Evolutionary conservation across 2,797 vertebrate species (phyloP).

Genomic region (Arrhamphus sclerolepis): DNA sequence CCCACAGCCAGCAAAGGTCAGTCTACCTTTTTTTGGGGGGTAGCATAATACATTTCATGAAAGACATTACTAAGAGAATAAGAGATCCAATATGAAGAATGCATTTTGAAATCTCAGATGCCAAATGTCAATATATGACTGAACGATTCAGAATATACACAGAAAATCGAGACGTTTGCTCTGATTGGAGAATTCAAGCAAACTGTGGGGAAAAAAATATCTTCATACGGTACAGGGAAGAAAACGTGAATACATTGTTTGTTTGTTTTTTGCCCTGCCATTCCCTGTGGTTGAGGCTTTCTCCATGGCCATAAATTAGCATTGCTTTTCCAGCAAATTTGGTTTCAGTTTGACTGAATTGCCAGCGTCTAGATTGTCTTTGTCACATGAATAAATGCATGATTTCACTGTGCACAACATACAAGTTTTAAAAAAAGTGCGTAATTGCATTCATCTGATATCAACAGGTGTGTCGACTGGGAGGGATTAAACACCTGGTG

Average conservation of each 20-base stretch:
- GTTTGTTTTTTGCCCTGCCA: constrained; percentile 11
- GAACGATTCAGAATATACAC: constrained; percentile 10
- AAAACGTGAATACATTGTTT: constrained; percentile 35
- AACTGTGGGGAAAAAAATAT: no score
- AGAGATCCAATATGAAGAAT: constrained; percentile 19
- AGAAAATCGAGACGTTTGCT: constrained; percentile 11
- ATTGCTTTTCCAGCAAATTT: constrained; percentile 42
- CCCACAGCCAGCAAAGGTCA: not conserved
- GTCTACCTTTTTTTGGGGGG: not conserved
- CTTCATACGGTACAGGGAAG: constrained; percentile 8
- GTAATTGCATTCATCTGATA: not conserved
- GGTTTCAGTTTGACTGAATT: constrained; percentile 39
- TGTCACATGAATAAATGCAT: constrained; percentile 49
- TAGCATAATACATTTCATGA: not conserved
- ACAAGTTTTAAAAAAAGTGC: not conserved
- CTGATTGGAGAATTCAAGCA: not conserved
- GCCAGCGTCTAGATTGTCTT: constrained; percentile 8
- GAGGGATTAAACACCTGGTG: constrained; percentile 95
- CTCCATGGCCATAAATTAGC: constrained; percentile 28
- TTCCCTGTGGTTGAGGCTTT: constrained; percentile 27
- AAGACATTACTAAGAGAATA: constrained; percentile 1
- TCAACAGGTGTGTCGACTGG: constrained; percentile 90
- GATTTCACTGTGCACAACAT: not conserved
- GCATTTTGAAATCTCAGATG: constrained; percentile 21
- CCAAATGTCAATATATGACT: constrained; percentile 30